These are phyloP conservation scores for Baccha elongata DNA, from an alignment of 2,888 invertebrate genomes.

Conservation along the genomic window DNA sequence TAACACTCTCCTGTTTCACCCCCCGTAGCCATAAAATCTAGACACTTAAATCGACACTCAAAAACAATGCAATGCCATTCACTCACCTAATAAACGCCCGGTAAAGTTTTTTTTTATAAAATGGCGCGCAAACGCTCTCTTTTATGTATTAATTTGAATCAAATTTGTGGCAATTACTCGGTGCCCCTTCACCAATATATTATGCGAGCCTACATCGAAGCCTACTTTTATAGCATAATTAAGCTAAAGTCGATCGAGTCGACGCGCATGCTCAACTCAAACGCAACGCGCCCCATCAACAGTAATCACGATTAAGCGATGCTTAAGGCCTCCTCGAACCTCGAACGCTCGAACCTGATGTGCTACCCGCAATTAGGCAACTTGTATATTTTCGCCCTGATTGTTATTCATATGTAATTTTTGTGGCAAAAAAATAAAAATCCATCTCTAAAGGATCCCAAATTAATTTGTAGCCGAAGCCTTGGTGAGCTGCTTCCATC, in stretches of 20 bases:
- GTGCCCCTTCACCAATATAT: slow-evolving; percentile 17
- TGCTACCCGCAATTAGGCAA: slow-evolving; percentile 71
- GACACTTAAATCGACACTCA: slow-evolving; percentile 27
- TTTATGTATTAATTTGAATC: slow-evolving; percentile 70
- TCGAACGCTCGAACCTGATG: slow-evolving; percentile 31
- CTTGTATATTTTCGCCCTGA: slow-evolving; percentile 54
- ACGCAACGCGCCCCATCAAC: slow-evolving; percentile 65
- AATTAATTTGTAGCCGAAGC: slow-evolving; percentile 67
- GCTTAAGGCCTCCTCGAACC: slow-evolving; percentile 52
- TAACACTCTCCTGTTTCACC: slow-evolving; percentile 18
- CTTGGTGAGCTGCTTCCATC: slow-evolving; percentile 9
- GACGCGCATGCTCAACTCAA: slow-evolving; percentile 56
- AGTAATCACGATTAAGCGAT: slow-evolving; percentile 71
- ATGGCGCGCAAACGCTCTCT: slow-evolving; percentile 66
- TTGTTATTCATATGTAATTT: slow-evolving; percentile 67
- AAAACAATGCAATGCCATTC: slow-evolving; percentile 62
- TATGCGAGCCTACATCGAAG: slow-evolving; percentile 54
- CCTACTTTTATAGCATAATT: slow-evolving; percentile 72
- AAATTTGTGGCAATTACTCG: slow-evolving; percentile 72
- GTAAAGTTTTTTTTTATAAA: slow-evolving; percentile 40
- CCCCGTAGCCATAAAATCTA: slow-evolving; percentile 47
- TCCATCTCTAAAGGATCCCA: slow-evolving; percentile 55
- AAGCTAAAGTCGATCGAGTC: slow-evolving; percentile 60
- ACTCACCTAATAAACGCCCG: slow-evolving; percentile 71
- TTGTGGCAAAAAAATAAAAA: slow-evolving; percentile 44